Conservation (phyloP, 2,888 invertebrate species). For the Lasioglossum villosulum region DNA sequence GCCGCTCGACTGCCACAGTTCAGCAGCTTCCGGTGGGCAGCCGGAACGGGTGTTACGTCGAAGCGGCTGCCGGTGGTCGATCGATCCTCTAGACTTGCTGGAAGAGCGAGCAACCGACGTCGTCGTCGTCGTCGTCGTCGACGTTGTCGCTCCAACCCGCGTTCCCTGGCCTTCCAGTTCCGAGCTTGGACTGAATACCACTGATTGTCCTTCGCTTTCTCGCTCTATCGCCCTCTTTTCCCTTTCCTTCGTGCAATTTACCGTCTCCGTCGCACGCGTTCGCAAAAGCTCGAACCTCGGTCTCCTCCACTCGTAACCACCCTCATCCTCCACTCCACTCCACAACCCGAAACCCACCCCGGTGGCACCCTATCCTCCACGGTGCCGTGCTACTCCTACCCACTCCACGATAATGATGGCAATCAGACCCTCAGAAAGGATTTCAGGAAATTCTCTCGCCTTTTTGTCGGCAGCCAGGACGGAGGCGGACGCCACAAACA, state of each 20-base stretch:
- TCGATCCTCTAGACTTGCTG: slow-evolving; percentile 64
- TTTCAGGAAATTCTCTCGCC: slow-evolving; percentile 85
- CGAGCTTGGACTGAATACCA: slow-evolving; percentile 80
- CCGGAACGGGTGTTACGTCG: slow-evolving; percentile 69
- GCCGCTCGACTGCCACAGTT: slow-evolving; percentile 73
- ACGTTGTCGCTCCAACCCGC: slow-evolving; percentile 53
- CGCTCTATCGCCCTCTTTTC: slow-evolving; percentile 66
- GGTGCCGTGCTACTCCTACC: slow-evolving; percentile 78
- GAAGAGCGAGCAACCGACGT: slow-evolving; percentile 56
- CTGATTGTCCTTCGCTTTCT: slow-evolving; percentile 82
- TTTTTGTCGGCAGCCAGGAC: slow-evolving; percentile 83
- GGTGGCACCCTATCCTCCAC: slow-evolving; percentile 73
- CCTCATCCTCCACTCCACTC: slow-evolving; percentile 65
- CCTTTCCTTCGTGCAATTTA: slow-evolving; percentile 28
- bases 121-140: slow-evolving; percentile 46
- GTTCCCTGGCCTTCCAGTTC: slow-evolving; percentile 71
- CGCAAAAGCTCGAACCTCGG: slow-evolving; percentile 53
- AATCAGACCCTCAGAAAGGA: slow-evolving; percentile 84
- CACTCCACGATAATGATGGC: slow-evolving; percentile 85
- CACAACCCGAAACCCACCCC: slow-evolving; percentile 68
- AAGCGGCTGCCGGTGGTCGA: slow-evolving; percentile 70
- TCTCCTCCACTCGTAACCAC: slow-evolving; percentile 68
- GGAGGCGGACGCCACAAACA: slow-evolving; percentile 84
- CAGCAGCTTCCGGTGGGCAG: slow-evolving; percentile 70
- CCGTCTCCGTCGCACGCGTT: slow-evolving; percentile 36